Base-by-base conservation (phyloP, 1,140 invertebrate species). In the Caenorhabditis brenneri region DNA sequence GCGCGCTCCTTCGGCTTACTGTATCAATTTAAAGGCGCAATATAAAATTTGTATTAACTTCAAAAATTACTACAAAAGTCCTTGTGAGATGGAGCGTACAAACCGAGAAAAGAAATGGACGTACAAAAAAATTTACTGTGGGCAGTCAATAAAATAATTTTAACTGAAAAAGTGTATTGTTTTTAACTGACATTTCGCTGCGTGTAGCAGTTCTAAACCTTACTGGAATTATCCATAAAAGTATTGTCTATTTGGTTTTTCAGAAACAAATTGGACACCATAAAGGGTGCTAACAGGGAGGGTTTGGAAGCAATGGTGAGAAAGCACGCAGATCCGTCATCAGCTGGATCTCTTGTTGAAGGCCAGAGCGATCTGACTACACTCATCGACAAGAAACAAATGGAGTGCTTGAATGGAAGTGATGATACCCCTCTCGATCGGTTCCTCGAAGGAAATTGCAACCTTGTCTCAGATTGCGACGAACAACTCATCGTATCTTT, bases 361-460 rank as follows among this genome's bases (percentile, higher is more conserved):
- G 92, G 93, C 51, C 92, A 98, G 95, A 95, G 97, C 94, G 96
- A 99, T 91, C 91, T 99, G 24, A 92, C 91, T 93, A 85, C 94
- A 48, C 96, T 98, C 88, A 95, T 99, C 83, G 93, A 93, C 55
- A 96, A 96, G 92, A 93, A 93, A 86, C 94, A 95, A 88, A 97
- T 96, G 92, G 97, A 99, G 92, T 98, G 97, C 91, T 92, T 99
- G 49, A 99, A 99, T 92, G 97, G 98, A 92, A 94, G 95, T 16
- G 96, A 98, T 92, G 94, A 97, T 79, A 96, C 98, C 92, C 94
- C 94, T 60, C 92, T 98, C 55, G 90, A 92, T 24, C 93, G 95
- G 88, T 94, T 94, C 87, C 92, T 99, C 24, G 93, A 93, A 51
- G 39, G 93, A 55, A 93, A 93, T 15, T 94, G 93, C 84, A 86